Conservation (phyloP, 2,797 vertebrate species). For the Oreochromis mossambicus region DNA sequence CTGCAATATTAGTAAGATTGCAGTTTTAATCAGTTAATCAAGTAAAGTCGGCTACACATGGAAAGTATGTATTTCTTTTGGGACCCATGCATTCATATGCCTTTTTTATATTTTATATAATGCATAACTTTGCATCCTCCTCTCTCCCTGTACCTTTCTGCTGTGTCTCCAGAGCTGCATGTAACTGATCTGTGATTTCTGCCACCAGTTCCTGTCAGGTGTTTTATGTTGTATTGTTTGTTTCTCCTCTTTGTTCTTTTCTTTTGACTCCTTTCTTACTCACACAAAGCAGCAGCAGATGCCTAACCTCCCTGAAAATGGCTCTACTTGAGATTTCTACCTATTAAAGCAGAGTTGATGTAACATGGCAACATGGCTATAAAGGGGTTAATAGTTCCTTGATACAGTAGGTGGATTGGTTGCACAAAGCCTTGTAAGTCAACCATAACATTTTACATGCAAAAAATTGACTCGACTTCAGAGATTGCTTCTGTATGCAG, state of each 20-base stretch:
- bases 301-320: not conserved
- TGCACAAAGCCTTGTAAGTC: not conserved
- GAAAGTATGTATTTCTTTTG: not conserved
- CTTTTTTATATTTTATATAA: not conserved
- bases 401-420: not conserved
- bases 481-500: not conserved
- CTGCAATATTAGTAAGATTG: not conserved
- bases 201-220: not conserved
- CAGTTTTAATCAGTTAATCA: not conserved
- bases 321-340: not conserved
- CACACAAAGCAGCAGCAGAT: not conserved
- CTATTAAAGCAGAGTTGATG: not conserved
- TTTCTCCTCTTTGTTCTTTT: not conserved
- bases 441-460: not conserved
- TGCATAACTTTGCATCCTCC: not conserved
- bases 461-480: not conserved
- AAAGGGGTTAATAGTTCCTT: not conserved
- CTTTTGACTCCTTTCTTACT: not conserved
- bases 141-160: not conserved
- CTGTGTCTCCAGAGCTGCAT: not conserved
- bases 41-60: not conserved
- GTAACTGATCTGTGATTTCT: not conserved
- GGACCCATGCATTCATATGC: not conserved
- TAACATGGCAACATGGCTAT: not conserved
- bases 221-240: not conserved